Base-by-base conservation (phyloP, 2,888 invertebrate species). In the Slavum lentiscoides region DNA sequence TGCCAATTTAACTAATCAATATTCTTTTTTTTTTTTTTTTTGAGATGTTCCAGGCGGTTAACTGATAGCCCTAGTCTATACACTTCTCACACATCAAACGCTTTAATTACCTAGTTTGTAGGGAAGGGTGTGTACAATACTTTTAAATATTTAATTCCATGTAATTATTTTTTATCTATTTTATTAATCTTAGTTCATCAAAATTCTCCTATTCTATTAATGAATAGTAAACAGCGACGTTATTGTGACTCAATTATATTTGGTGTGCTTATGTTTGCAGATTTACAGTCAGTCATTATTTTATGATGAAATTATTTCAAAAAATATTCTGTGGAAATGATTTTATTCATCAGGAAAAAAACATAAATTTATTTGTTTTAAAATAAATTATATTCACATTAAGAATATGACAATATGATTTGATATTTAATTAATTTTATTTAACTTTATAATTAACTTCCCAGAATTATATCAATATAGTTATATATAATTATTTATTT, bases 21-120 rank as follows among this genome's bases (percentile, higher is more conserved):
- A 59, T 76, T 68, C 67, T 76, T 68, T 75, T 77, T 77, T 59
- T 75, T 77, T 59, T 75, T 77, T 77, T 69, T 77, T 77, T 77
- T 77, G 77, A 77, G 77, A 77, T 77, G 77, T 69, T 77, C 66
- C 77, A 77, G 77, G 69, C 77, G 69, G 77, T 70, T 77, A 70
- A 77, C 69, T 69, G 69, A 70, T 77, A 69, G 69, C 21, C 53
- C 61, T 77, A 69, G 77, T 70, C 77, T 77, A 77, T 77, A 70
- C 61, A 30, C 69, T 70, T 69, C 69, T 62, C 53, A 69, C 69
- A 62, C 77, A 62, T 77, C 77, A 70, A 77, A 77, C 53, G 61
- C 70, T 77, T 69, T 49, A 77, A 77, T 77, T 55, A 77, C 77
- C 77, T 77, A 77, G 49, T 77, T 70, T 69, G 59, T 77, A 69